Percentiles rank a stretch among this genome's conserved stretches.
These are phyloP conservation scores for Cyanoramphus novaezelandiae DNA, from an alignment of 2,113 vertebrate genomes.

Conservation along the genomic window DNA sequence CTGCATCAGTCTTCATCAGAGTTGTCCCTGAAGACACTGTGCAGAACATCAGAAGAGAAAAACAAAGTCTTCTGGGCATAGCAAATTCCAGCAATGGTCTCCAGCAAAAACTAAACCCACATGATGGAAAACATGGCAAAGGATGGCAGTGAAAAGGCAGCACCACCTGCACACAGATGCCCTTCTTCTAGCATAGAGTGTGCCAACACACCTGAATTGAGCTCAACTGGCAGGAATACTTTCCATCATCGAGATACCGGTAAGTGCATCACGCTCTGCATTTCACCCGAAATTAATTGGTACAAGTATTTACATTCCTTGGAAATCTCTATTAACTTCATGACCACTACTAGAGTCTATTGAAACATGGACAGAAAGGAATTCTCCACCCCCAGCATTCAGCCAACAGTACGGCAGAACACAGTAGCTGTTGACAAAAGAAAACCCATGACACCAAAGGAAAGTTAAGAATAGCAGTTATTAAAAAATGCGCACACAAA, in stretches of 20 bases:
- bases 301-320: background rate
- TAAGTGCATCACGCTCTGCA: background rate
- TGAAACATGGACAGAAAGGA: background rate
- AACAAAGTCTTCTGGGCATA: background rate
- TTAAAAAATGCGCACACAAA: background rate
- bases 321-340: background rate
- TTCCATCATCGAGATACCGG: fast-evolving
- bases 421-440: background rate
- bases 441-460: background rate
- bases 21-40: background rate
- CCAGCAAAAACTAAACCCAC: background rate
- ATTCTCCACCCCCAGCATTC: background rate
- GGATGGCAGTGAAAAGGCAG: background rate
- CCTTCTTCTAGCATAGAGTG: background rate
- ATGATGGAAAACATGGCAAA: background rate
- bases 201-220: background rate
- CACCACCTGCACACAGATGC: background rate
- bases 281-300: background rate
- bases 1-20: background rate
- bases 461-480: background rate
- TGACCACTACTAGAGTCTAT: background rate
- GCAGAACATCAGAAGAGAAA: background rate
- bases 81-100: background rate
- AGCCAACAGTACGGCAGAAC: background rate
- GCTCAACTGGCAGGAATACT: background rate